A percentile compares a stretch with the other conserved stretches of the same genome.
Conservation (phyloP, 1,140 invertebrate genomes). For the Aplysia californica region DNA sequence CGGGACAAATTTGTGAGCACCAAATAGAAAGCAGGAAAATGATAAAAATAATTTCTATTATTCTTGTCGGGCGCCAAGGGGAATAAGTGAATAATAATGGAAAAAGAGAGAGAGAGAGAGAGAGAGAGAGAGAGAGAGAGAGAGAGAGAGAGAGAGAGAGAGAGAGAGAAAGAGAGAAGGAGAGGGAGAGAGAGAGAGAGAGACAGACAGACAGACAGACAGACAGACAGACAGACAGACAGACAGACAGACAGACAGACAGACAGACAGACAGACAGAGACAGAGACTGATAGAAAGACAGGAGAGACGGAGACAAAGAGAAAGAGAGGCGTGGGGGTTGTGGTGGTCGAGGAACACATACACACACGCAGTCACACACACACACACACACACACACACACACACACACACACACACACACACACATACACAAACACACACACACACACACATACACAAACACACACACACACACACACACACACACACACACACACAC, state of each 20-base stretch:
- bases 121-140: background rate
- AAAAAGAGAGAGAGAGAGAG: background rate
- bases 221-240: background rate
- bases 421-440: too few relatives aligned
- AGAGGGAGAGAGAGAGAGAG: background rate
- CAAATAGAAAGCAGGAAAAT: background rate
- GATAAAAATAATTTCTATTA: background rate
- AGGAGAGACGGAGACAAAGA: background rate
- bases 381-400: too few relatives aligned
- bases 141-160: background rate
- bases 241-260: background rate
- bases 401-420: too few relatives aligned
- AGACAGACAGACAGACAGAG: background rate
- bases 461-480: too few relatives aligned
- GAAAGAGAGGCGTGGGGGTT: background rate
- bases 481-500: too few relatives aligned
- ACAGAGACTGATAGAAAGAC: background rate
- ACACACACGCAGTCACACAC: too few relatives aligned
- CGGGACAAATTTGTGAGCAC: background rate
- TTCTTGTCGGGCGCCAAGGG: background rate
- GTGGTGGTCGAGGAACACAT: background rate
- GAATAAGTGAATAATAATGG: background rate
- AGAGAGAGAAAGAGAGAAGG: background rate
- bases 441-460: too few relatives aligned
- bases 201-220: background rate